Conservation (phyloP, 2,113 vertebrate species). For the Morone chrysops region DNA sequence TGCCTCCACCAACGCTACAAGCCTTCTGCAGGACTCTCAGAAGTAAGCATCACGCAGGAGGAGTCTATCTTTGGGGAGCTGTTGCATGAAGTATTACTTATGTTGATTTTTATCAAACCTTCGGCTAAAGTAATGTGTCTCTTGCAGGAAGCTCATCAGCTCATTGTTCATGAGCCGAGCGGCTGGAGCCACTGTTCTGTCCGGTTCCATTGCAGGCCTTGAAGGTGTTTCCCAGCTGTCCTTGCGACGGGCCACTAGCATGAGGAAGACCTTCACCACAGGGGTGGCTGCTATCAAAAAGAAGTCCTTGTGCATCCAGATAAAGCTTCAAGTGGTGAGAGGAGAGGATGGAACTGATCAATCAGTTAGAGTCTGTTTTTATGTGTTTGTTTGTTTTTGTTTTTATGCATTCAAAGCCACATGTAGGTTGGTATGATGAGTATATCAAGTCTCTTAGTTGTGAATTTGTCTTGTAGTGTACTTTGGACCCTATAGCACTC, state of each 20-base stretch:
- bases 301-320: slow-evolving; percentile 95
- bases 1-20: slow-evolving; percentile 86
- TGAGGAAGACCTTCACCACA: slow-evolving; percentile 96
- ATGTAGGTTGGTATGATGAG: not conserved
- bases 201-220: slow-evolving; percentile 93
- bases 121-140: not conserved
- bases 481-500: slow-evolving; percentile 4
- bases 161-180: slow-evolving; percentile 89
- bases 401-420: no score
- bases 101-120: not conserved
- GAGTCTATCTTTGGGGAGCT: no score
- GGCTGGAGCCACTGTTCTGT: slow-evolving; percentile 86
- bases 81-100: not conserved
- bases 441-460: not conserved
- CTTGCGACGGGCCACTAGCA: slow-evolving; percentile 91
- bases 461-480: slow-evolving; percentile 26
- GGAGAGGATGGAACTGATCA: not conserved
- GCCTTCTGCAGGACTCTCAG: slow-evolving; percentile 94
- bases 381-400: not conserved
- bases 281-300: slow-evolving; percentile 94
- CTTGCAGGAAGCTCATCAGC: slow-evolving; percentile 93
- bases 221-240: slow-evolving; percentile 95
- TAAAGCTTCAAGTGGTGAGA: slow-evolving; percentile 99
- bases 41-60: slow-evolving; percentile 86
- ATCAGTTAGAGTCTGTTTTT: not conserved